Evolutionary conservation across 2,797 vertebrate genomes (phyloP).

Genomic region (Chelmon rostratus): DNA sequence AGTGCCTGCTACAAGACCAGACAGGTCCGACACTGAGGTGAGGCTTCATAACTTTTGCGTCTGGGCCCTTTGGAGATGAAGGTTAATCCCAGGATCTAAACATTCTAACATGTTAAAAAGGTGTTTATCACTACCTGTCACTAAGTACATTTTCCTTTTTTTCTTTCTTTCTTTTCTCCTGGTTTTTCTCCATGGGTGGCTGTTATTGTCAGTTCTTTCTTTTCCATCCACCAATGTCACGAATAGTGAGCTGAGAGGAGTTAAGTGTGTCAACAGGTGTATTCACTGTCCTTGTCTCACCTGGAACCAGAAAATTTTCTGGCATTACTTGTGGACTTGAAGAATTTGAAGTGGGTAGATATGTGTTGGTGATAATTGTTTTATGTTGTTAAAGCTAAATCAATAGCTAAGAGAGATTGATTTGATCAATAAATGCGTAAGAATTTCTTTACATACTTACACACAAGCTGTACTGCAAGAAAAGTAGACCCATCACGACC

Average conservation of each 20-base stretch:
- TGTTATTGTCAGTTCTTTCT: slow-evolving; percentile 12
- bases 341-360: background rate
- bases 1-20: slow-evolving; percentile 57
- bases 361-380: background rate
- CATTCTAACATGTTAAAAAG: slow-evolving; percentile 33
- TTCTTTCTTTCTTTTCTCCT: too few species aligned
- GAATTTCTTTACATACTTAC: background rate
- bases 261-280: slow-evolving; percentile 29
- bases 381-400: background rate
- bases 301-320: background rate
- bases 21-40: slow-evolving; percentile 40
- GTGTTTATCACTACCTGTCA: slow-evolving; percentile 39
- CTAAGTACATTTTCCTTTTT: background rate
- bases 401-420: background rate
- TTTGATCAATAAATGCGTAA: background rate
- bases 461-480: background rate
- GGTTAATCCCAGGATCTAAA: slow-evolving; percentile 34
- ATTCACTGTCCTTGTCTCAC: background rate
- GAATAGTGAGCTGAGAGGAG: slow-evolving; percentile 5
- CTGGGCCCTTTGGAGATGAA: slow-evolving; percentile 38
- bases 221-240: background rate
- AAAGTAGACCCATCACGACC: background rate
- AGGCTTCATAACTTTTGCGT: slow-evolving; percentile 37
- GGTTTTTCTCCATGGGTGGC: background rate
- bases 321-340: background rate